Evolutionary conservation across 2,888 invertebrate genomes (phyloP).

Genomic region (Lamellibrachia satsuma): DNA sequence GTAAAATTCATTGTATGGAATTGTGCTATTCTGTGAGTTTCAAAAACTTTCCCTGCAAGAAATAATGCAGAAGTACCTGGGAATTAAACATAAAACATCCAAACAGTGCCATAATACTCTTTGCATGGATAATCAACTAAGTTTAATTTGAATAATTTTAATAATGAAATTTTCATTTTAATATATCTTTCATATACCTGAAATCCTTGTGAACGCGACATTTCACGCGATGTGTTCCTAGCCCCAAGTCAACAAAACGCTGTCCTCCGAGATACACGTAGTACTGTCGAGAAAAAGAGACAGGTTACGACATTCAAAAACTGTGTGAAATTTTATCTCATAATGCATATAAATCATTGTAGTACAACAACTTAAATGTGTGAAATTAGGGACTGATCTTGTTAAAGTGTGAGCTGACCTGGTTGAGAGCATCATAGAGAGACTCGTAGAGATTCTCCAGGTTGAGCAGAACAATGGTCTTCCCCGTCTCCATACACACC

Average conservation of each 20-base stretch:
- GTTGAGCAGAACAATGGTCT: constrained; percentile 57
- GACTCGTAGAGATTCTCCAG: constrained; percentile 61
- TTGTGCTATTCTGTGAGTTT: not conserved
- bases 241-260: constrained; percentile 60
- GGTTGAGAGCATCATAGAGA: constrained; percentile 61
- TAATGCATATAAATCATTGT: not conserved
- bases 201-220: constrained; percentile 57
- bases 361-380: not conserved
- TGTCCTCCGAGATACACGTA: constrained; percentile 54
- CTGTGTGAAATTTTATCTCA: too few relatives aligned
- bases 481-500: constrained; percentile 61
- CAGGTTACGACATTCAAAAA: not conserved
- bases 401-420: constrained; percentile 40
- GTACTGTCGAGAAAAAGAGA: constrained; percentile 44
- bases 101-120: not conserved
- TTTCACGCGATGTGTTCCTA: constrained; percentile 61
- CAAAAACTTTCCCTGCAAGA: not conserved
- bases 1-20: not conserved
- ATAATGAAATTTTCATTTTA: not conserved
- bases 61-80: constrained; percentile 13
- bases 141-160: too few relatives aligned
- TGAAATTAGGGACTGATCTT: not conserved
- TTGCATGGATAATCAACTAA: not conserved
- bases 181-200: constrained; percentile 43
- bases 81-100: constrained; percentile 13